Conservation (phyloP, 2,113 vertebrate genomes). For the Psilopsiagon aurifrons region DNA sequence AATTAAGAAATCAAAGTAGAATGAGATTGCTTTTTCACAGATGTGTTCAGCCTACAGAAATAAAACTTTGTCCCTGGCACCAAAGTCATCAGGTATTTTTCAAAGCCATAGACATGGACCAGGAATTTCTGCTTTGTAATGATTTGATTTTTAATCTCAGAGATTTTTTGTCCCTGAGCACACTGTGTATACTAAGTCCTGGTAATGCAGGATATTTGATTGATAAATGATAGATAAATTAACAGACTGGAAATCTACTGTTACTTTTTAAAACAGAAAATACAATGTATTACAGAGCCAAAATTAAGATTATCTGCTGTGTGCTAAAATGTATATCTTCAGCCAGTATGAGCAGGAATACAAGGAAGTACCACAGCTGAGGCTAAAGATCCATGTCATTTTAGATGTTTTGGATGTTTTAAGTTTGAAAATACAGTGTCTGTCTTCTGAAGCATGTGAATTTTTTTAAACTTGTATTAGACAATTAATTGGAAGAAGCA, state of each 20-base stretch:
- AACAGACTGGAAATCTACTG: not conserved
- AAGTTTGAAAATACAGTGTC: not conserved
- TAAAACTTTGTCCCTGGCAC: not conserved
- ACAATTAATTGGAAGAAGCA: not conserved
- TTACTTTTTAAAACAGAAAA: not conserved
- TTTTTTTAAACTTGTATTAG: not conserved
- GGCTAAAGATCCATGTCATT: not conserved
- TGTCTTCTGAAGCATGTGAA: not conserved
- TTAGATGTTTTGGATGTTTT: not conserved
- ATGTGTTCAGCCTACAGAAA: not conserved
- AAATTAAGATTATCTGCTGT: not conserved
- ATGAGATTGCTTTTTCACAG: not conserved
- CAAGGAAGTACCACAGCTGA: not conserved
- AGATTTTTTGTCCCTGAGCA: not conserved
- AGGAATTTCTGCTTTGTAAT: not conserved
- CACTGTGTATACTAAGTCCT: not conserved
- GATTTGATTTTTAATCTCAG: rapidly evolving
- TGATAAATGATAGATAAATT: not conserved
- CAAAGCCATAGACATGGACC: not conserved
- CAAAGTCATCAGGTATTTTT: not conserved
- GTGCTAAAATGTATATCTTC: not conserved
- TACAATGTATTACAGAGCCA: not conserved
- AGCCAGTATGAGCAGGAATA: not conserved
- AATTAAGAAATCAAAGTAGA: not conserved
- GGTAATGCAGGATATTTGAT: not conserved